phyloP scores from a whole-genome alignment of 2,113 vertebrate species.

The Rhizomys pruinosus region DNA sequence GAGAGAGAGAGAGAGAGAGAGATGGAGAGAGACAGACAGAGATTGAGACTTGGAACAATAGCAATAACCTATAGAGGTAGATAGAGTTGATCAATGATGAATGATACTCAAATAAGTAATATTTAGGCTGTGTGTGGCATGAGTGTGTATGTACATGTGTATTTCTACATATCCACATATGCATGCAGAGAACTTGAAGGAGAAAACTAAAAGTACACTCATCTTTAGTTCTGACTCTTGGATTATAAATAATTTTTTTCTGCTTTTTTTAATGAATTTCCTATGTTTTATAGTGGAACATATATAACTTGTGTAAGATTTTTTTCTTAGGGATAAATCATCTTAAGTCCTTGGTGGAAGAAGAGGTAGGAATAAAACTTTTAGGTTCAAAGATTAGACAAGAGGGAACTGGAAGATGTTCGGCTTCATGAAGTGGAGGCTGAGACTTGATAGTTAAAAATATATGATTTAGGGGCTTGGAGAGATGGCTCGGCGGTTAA shows the following conservation, averaged over 20 bases:
- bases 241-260: not conserved
- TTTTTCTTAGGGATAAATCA: conserved; percentile 2
- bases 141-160: not conserved
- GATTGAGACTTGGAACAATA: not conserved
- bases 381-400: conserved; percentile 16
- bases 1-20: not conserved
- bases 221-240: not conserved
- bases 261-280: conserved; percentile 14
- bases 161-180: not conserved
- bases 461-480: too few species aligned
- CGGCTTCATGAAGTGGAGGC: not conserved
- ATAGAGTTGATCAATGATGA: conserved; percentile 19
- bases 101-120: not conserved
- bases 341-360: conserved; percentile 22
- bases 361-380: not conserved
- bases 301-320: not conserved
- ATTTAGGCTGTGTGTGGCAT: not conserved
- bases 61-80: not conserved
- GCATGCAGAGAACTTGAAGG: not conserved
- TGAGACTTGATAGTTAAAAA: not conserved
- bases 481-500: too few species aligned
- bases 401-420: conserved; percentile 2
- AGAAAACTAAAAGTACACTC: not conserved
- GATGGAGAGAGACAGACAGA: not conserved
- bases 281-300: conserved; percentile 22